A percentile compares a stretch with the other conserved stretches of the same genome.
These are phyloP conservation scores for Perccottus glenii DNA, from an alignment of 2,113 vertebrate species.

Conservation along the genomic window DNA sequence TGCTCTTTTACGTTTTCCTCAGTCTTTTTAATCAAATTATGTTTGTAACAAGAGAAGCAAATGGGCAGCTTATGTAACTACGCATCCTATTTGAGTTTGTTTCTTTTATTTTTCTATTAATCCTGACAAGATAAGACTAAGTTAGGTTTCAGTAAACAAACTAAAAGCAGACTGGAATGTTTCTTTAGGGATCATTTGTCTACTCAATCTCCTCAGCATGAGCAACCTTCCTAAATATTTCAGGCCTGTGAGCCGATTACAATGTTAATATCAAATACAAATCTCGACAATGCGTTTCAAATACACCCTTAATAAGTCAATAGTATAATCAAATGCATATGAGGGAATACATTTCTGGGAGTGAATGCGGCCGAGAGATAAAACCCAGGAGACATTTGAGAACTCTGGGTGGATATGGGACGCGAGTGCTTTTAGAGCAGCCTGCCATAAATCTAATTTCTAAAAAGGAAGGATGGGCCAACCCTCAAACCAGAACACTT, in stretches of 20 bases:
- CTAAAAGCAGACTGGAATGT: conserved; percentile 24
- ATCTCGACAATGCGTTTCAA: background rate
- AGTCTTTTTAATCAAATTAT: no score
- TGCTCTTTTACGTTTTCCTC: no score
- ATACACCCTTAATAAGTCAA: background rate
- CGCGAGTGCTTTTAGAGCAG: conserved; percentile 34
- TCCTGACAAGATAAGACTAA: background rate
- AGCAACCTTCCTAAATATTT: background rate
- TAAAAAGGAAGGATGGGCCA: conserved; percentile 49
- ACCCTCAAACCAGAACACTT: conserved; percentile 58
- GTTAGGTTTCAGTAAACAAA: conserved; percentile 16
- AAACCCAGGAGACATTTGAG: conserved; percentile 12
- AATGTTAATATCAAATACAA: background rate
- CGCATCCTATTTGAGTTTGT: no score
- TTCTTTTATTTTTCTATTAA: background rate
- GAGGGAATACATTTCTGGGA: background rate
- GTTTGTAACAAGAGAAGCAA: no score
- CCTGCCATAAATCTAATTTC: conserved; percentile 58
- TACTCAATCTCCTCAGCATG: background rate
- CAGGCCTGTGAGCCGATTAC: background rate
- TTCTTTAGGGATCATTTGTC: conserved; percentile 14
- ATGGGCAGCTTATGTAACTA: no score
- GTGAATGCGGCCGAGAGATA: background rate
- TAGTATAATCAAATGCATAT: background rate
- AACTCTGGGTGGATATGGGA: conserved; percentile 46